Evolutionary conservation across 2,888 invertebrate species (phyloP).

Genomic region (Limnephilus marmoratus): DNA sequence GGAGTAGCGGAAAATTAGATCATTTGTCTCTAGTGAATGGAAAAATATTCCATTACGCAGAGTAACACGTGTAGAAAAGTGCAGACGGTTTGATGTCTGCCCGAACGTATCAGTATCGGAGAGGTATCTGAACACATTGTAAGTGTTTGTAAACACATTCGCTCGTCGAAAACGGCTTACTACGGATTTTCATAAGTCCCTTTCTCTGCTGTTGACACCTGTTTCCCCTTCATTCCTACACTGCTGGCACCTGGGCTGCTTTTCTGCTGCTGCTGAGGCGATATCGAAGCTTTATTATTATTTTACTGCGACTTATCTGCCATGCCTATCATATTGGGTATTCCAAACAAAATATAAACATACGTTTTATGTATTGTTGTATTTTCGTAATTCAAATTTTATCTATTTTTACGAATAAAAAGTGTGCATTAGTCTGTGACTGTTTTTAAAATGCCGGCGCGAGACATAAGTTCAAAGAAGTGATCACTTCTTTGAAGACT

Average conservation of each 20-base stretch:
- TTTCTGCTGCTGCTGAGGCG: neutral
- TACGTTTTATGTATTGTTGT: neutral
- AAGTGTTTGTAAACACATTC: constrained; percentile 29
- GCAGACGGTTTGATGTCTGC: constrained; percentile 32
- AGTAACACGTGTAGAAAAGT: constrained; percentile 44
- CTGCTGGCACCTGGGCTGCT: neutral
- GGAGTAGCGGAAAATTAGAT: constrained; percentile 37
- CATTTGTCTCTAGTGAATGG: constrained; percentile 36
- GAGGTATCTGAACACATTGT: constrained; percentile 11
- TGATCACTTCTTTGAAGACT: no score
- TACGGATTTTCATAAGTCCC: constrained; percentile 33
- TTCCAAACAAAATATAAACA: neutral
- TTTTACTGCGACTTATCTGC: neutral
- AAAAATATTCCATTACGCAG: constrained; percentile 44
- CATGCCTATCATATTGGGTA: neutral
- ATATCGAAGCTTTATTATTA: neutral
- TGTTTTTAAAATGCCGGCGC: no score
- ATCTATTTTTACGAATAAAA: neutral
- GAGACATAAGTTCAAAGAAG: no score
- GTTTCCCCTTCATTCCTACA: neutral
- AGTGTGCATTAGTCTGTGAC: neutral
- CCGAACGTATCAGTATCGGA: neutral
- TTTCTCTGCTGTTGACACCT: constrained; percentile 37
- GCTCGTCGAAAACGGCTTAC: constrained; percentile 37
- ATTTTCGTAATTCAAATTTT: neutral